phyloP scores from a whole-genome alignment of 2,888 invertebrate genomes.

The Prosapia bicincta region DNA sequence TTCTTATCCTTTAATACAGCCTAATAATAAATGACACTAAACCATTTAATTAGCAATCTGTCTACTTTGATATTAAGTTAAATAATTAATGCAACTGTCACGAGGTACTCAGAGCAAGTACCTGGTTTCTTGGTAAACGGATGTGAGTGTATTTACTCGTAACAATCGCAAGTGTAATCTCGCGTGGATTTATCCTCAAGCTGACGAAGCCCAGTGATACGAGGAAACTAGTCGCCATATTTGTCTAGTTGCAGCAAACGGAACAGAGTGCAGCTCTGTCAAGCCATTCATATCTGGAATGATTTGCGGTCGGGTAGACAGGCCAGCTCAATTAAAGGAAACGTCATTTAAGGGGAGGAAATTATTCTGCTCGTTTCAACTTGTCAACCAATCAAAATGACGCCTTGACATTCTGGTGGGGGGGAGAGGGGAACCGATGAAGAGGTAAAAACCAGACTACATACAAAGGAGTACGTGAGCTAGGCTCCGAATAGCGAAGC shows the following conservation, averaged over 20 bases:
- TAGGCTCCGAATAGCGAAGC: not conserved
- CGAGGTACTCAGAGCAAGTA: not conserved
- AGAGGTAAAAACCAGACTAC: not conserved
- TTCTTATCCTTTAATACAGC: no score
- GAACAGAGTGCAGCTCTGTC: not conserved
- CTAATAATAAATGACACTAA: no score
- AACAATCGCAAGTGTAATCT: not conserved
- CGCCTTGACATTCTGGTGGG: conserved; percentile 2
- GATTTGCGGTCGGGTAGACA: not conserved
- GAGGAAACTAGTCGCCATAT: not conserved
- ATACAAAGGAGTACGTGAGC: not conserved
- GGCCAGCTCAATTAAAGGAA: not conserved
- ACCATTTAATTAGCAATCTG: no score
- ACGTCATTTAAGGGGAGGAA: not conserved
- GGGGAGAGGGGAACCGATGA: not conserved
- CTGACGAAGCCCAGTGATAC: not conserved
- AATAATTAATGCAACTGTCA: no score
- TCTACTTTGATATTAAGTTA: no score
- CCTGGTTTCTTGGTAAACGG: not conserved
- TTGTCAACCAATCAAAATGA: conserved; percentile 2
- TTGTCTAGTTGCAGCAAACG: not conserved
- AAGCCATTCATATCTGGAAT: not conserved
- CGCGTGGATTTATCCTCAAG: not conserved
- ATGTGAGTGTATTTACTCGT: not conserved
- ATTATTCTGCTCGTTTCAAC: not conserved